Percentiles rank a stretch among this genome's conserved stretches.
phyloP scores from a whole-genome alignment of 2,113 vertebrate genomes.

The Sialia sialis region DNA sequence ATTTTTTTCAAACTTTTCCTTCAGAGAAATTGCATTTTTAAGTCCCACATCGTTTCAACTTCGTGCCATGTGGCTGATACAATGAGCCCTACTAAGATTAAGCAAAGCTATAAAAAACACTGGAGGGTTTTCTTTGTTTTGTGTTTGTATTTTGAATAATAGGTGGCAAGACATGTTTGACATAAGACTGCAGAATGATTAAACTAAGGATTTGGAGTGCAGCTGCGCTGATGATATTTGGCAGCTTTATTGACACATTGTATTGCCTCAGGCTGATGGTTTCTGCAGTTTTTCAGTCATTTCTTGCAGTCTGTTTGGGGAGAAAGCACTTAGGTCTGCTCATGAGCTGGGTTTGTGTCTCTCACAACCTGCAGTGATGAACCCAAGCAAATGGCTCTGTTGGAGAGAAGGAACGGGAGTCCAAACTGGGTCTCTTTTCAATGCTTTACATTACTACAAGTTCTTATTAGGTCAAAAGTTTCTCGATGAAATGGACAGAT shows the following conservation, averaged over 20 bases:
- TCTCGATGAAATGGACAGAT: neutral
- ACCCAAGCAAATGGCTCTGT: neutral
- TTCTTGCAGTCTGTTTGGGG: slow-evolving; percentile 18
- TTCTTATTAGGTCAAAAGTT: neutral
- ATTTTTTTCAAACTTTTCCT: neutral
- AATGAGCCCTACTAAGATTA: neutral
- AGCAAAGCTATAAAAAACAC: slow-evolving; percentile 25
- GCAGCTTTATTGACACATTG: slow-evolving; percentile 51
- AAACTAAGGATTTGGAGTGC: slow-evolving; percentile 21
- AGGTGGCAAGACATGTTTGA: slow-evolving; percentile 56
- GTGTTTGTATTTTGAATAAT: slow-evolving; percentile 32
- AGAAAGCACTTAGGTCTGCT: slow-evolving; percentile 6
- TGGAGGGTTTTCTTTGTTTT: slow-evolving; percentile 13
- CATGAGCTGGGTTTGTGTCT: neutral
- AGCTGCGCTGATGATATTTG: slow-evolving; percentile 41
- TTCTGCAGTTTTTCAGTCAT: slow-evolving; percentile 43
- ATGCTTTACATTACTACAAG: neutral
- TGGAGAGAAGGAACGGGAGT: neutral
- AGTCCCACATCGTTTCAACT: neutral
- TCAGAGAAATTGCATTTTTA: neutral
- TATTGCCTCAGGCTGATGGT: slow-evolving; percentile 38
- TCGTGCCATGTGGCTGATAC: neutral
- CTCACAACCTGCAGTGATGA: neutral
- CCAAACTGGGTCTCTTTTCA: neutral
- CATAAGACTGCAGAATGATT: slow-evolving; percentile 26